Conservation (phyloP, 2,113 vertebrate species). For the Indri indri region DNA sequence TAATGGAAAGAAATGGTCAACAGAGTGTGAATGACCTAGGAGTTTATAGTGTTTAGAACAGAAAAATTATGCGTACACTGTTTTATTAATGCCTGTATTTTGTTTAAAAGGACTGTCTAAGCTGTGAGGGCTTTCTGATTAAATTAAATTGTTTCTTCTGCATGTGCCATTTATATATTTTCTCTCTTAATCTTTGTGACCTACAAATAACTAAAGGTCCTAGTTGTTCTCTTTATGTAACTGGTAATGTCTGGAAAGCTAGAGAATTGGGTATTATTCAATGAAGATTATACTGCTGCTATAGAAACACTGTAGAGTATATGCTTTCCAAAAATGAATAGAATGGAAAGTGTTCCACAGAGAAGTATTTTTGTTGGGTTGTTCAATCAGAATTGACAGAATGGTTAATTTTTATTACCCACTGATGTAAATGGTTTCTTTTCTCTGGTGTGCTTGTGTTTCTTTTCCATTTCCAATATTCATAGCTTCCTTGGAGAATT, state of each 20-base stretch:
- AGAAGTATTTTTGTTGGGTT: background rate
- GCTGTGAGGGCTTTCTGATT: background rate
- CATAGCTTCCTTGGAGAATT: background rate
- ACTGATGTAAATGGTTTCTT: background rate
- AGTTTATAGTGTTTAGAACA: background rate
- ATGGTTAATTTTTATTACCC: background rate
- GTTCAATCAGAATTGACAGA: background rate
- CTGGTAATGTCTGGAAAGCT: background rate
- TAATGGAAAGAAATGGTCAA: background rate
- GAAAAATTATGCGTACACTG: background rate
- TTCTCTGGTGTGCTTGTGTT: background rate
- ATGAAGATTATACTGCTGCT: background rate
- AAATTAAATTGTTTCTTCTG: background rate
- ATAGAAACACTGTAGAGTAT: background rate
- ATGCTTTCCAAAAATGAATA: background rate
- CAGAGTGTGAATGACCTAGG: background rate
- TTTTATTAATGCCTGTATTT: background rate
- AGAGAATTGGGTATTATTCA: background rate
- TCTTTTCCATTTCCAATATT: background rate
- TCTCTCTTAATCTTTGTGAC: background rate
- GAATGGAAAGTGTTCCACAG: background rate
- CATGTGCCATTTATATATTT: background rate
- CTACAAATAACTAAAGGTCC: background rate
- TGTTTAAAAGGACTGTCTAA: background rate
- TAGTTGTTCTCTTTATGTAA: background rate